Conservation (phyloP, 2,113 vertebrate species). For the Oryzias celebensis region DNA sequence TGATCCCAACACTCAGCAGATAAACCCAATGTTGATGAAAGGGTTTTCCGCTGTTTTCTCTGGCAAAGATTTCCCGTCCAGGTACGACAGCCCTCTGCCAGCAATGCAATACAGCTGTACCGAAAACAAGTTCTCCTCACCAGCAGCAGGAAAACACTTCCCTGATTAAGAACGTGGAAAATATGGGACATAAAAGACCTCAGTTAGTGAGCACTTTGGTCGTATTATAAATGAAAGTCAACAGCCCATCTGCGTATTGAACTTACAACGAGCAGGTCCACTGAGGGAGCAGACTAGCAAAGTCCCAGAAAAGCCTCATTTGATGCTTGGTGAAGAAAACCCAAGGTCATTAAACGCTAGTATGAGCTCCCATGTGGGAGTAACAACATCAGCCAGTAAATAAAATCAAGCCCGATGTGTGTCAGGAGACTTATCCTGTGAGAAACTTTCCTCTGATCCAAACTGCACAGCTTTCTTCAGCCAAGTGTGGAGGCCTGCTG, state of each 20-base stretch:
- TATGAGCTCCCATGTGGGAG: constrained; percentile 50
- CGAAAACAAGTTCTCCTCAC: constrained; percentile 28
- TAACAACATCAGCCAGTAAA: constrained; percentile 61
- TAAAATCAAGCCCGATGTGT: constrained; percentile 53
- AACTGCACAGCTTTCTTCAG: constrained; percentile 36
- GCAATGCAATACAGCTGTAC: constrained; percentile 8
- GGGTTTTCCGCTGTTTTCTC: constrained; percentile 15
- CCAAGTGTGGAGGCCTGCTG: background rate
- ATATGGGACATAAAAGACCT: constrained; percentile 1
- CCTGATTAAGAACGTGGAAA: background rate
- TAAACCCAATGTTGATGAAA: constrained; percentile 1
- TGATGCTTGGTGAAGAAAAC: constrained; percentile 41
- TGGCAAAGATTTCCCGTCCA: constrained; percentile 16
- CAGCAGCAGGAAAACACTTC: constrained; percentile 15
- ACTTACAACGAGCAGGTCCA: constrained; percentile 34
- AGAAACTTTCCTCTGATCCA: constrained; percentile 36
- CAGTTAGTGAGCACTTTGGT: background rate
- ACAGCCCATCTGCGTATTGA: constrained; percentile 21
- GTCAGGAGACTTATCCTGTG: constrained; percentile 53
- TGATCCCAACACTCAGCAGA: constrained; percentile 15
- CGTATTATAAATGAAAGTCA: constrained; percentile 2
- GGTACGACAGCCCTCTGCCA: constrained; percentile 2
- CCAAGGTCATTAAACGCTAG: constrained; percentile 40
- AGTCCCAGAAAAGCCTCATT: constrained; percentile 36
- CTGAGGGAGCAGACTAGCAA: constrained; percentile 38